Base-by-base conservation (phyloP, 2,113 vertebrate species). In the Atractosteus spatula region DNA sequence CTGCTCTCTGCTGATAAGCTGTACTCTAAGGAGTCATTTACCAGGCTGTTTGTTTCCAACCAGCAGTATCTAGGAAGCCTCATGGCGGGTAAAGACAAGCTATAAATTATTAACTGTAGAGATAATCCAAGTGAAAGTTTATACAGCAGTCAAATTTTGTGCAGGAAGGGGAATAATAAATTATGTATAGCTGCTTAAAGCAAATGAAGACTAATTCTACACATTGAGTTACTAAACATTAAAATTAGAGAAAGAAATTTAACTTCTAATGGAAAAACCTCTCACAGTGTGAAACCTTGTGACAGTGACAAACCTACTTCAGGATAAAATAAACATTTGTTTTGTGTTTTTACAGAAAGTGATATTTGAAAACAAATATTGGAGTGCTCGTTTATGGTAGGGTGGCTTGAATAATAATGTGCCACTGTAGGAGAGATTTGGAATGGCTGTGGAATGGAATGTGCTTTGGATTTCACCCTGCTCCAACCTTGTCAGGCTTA, bases 71-170 rank as follows among this genome's bases (percentile, higher is more conserved):
- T 42, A 17, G 57, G 63, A 56, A 44, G 41, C 44, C 59, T 54
- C 29, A 54, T 64, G 70, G 61, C 51, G 64, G 62, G 61, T 61
- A 55, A 44, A 41, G 43, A 62, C 62, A 54, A 66, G 16, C 13
- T 14, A 71, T 71, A 29, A 71, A 71, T 71, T 55, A 71, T 65
- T 71, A 71, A 71, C 70, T 61, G 14, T 71, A 7, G 63, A 64
- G 44, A n/a, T 44, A 51, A 57, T 54, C 11, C 0, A 8, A 68
- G 65, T 61, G 65, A 73, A 68, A 73, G 71, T 73, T 73, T 61
- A 73, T 73, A 43, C 65, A n/a, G 55, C 45, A 13, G 5, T 68
- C 16, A 45, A 41, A 59, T 57, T 8, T 41, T 14, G 16, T 55
- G 55, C 47, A 45, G 43, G 45, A 41, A 57, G 5, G 13, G n/a